Evolutionary conservation across 2,113 vertebrate genomes (phyloP), one percentile per base, ranked within the genome.

Genomic region (Nanger granti): DNA sequence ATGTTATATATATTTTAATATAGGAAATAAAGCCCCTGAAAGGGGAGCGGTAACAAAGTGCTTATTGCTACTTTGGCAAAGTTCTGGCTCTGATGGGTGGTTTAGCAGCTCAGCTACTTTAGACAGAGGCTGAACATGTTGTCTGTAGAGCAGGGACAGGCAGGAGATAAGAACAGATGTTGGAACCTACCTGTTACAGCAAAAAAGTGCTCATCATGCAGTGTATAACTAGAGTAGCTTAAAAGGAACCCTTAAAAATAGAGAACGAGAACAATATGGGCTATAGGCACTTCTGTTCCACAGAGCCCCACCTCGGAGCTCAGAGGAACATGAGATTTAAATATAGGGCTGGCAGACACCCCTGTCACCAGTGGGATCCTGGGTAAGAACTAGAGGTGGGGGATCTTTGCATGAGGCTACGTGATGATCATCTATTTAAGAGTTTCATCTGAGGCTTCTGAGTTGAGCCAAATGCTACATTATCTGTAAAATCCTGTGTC

Each of bases 331-430:
- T 12, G 11, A 41, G 60, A n/a, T 54, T 91, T 89, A 59, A 31
- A 26, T 22, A 44, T 15, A 18, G 66, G 37, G 31, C n/a, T 18
- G 37, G 54, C 26, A 47, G 69, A 47, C 7, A 2, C 8, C n/a
- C n/a, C 18, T 79, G 34, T 89, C 22, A 20, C 7, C 14, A 24
- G 7, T 49, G 20, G 22, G 66, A 34, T 54, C 26, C 37, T 41
- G 2, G 37, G 44, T 66, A 29, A 73, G 59, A 26, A 20, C 28
- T 59, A 11, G 17, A 3, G 1, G 0, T 11, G 1, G 1, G 37
- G 9, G 9, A 22, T 37, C 13, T 89, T 22, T 60, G 64, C 20
- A 49, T 7, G 3, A 29, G 49, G 31, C 9, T 24, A 11, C 4
- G 0, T 34, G 34, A 17, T 20, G 13, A 80, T 5, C 37, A 88